Evolutionary conservation across 2,797 vertebrate species (phyloP), one percentile per base, ranked within the genome.

Genomic region (Acrossocheilus fasciatus): DNA sequence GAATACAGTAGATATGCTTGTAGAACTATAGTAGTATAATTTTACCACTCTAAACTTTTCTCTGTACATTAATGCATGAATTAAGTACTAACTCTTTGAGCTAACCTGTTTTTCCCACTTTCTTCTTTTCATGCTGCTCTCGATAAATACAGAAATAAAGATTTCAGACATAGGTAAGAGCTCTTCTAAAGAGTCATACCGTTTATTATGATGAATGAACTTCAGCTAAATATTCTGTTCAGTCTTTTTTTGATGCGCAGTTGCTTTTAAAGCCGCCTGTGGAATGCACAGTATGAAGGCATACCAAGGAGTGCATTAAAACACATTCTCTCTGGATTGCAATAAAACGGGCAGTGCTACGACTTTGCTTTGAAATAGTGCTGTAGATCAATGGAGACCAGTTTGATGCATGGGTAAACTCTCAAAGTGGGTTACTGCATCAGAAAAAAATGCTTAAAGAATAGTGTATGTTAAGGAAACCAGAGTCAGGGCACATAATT

Each of bases 111-210:
- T 88, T 88, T 81, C 86, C 78, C 68, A 72, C 92, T 86, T 92
- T 86, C 87, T 85, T 89, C 50, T 92, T 77, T 89, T 90, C 90
- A 96, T 94, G 93, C 95, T 95, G 94, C 93, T 95, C 94, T 94
- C 93, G 93, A 47, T 74, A 89, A 92, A 95, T 94, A 97, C 97
- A 99, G 98, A 98, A 99, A 99, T 97, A 99, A 99, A 98, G 98
- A 99, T 97, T 99, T 98, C 98, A 98, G 98, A 96, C 98, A 99
- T 96, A 99, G 98, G 98, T 99, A 99, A 99, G 98, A 93, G 87
- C 88, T 88, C 85, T 86, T 77, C 62, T 81, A 64, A 88, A 73
- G 75, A 82, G 36, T 64, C 18, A 14, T 41, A 77, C 17, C 23
- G 59, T 84, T 64, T 84, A 75, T 82, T 57, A 50, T 69, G n/a